A percentile compares a stretch with the other conserved stretches of the same genome.
Conservation (phyloP, 2,113 vertebrate species). For the Diphyllodes magnificus region DNA sequence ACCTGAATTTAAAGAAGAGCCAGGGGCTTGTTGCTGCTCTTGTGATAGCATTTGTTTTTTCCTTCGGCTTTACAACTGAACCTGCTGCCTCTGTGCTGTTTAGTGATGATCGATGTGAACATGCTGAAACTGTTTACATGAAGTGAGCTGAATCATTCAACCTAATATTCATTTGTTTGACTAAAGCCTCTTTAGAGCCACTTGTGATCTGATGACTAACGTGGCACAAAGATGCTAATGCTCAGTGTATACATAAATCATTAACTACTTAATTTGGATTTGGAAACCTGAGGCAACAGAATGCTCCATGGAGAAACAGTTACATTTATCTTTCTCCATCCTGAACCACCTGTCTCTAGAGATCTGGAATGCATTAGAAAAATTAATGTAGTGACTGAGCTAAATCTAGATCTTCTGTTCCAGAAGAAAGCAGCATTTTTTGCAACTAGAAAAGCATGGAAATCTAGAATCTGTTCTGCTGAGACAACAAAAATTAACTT, state of each 20-base stretch:
- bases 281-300: conserved; percentile 44
- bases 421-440: neutral
- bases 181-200: conserved; percentile 57
- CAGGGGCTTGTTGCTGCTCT: neutral
- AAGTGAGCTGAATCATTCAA: conserved; percentile 42
- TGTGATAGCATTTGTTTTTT: neutral
- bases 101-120: neutral
- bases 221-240: conserved; percentile 47
- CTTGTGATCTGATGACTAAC: conserved; percentile 55
- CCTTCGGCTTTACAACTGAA: neutral
- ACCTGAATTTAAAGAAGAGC: neutral
- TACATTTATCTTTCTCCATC: conserved; percentile 10
- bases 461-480: neutral
- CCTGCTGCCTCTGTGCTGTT: neutral
- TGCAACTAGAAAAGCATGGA: neutral
- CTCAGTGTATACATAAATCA: conserved; percentile 57
- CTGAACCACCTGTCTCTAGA: conserved; percentile 9
- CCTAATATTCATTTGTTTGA: conserved; percentile 50
- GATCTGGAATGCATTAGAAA: conserved; percentile 47
- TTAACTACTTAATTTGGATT: conserved; percentile 62
- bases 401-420: neutral
- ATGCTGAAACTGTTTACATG: conserved; percentile 21
- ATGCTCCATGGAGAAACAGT: conserved; percentile 21
- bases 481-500: neutral
- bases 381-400: neutral